phyloP scores from a whole-genome alignment of 2,888 invertebrate genomes.

The Dorcus parallelipipedus region DNA sequence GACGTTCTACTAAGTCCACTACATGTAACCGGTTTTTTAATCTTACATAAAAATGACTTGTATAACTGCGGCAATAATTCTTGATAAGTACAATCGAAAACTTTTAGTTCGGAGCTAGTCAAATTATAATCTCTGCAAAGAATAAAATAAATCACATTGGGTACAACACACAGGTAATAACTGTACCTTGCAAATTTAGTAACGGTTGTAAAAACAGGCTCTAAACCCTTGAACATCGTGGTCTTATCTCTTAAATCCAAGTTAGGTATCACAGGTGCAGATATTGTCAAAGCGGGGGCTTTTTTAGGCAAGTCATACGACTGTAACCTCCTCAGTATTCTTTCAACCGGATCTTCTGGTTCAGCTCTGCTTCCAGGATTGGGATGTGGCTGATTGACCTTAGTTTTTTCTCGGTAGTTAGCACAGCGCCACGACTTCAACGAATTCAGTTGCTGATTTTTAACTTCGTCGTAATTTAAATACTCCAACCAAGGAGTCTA shows the following conservation, averaged over 20 bases:
- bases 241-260: slow-evolving; percentile 36
- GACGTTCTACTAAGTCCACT: slow-evolving; percentile 50
- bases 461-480: slow-evolving; percentile 57
- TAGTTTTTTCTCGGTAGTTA: slow-evolving; percentile 50
- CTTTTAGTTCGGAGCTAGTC: slow-evolving; percentile 62
- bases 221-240: slow-evolving; percentile 40
- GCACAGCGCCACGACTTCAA: slow-evolving; percentile 56
- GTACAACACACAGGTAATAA: no score
- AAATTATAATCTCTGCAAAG: slow-evolving; percentile 57
- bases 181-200: slow-evolving; percentile 51
- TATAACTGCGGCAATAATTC: slow-evolving; percentile 62
- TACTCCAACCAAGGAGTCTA: slow-evolving; percentile 66
- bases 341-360: slow-evolving; percentile 51
- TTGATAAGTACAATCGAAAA: slow-evolving; percentile 62
- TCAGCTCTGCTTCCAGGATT: slow-evolving; percentile 40
- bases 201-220: slow-evolving; percentile 45
- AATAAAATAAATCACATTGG: slow-evolving; percentile 2
- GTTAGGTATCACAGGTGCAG: slow-evolving; percentile 45
- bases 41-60: slow-evolving; percentile 44
- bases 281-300: slow-evolving; percentile 54
- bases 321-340: slow-evolving; percentile 58
- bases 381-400: slow-evolving; percentile 40
- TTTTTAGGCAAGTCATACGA: slow-evolving; percentile 61
- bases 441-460: slow-evolving; percentile 52
- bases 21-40: slow-evolving; percentile 56